Evolutionary conservation across 2,888 invertebrate species (phyloP).

Genomic region (Cetonia aurata): DNA sequence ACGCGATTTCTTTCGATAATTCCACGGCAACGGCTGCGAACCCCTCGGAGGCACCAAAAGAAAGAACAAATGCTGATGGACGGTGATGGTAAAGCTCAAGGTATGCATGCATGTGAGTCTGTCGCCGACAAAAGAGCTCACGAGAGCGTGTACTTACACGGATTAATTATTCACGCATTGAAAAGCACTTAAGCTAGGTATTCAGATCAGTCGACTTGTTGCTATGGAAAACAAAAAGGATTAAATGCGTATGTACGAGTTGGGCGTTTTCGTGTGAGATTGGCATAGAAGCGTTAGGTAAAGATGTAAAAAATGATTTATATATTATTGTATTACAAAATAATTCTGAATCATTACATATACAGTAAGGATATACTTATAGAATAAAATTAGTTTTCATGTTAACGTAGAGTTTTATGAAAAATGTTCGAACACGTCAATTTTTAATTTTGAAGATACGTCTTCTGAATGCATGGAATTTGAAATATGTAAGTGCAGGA

Average conservation of each 20-base stretch:
- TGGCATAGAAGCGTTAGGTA: no score
- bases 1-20: neutral
- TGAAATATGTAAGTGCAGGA: no score
- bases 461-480: no score
- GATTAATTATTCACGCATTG: constrained; percentile 21
- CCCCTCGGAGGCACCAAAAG: constrained; percentile 1
- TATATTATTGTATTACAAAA: neutral
- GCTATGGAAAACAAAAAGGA: constrained; percentile 8
- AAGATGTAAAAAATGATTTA: no score
- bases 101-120: neutral
- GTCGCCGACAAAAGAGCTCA: constrained; percentile 1
- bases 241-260: neutral
- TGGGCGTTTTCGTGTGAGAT: no score
- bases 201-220: constrained; percentile 9
- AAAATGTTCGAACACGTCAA: no score
- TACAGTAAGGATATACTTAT: no score
- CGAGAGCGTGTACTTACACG: neutral
- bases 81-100: constrained; percentile 12
- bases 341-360: no score
- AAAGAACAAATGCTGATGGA: constrained; percentile 6
- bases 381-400: no score
- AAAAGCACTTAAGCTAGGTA: constrained; percentile 20
- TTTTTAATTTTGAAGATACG: no score
- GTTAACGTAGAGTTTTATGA: no score
- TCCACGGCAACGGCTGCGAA: neutral